Evolutionary conservation across 2,888 invertebrate species (phyloP), one percentile per base, ranked within the genome.

Genomic region (Tenthredo livida): DNA sequence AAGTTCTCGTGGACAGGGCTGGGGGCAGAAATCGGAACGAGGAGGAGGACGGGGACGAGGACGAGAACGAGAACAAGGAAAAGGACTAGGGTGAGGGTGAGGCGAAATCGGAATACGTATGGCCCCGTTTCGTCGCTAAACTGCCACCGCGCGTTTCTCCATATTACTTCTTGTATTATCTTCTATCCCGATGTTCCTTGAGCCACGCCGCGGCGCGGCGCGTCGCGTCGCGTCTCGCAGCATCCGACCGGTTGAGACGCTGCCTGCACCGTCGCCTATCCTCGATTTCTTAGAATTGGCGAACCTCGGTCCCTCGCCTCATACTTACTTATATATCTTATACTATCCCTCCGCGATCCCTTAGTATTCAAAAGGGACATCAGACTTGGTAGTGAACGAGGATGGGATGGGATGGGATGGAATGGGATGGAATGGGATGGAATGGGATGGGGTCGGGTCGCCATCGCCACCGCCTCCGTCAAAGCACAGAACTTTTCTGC

Each of bases 121-220:
- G 54, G 80, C 61, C 58, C 37, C 58, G 40, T 58, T 80, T 40
- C 40, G 58, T 50, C 12, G 80, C 58, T 80, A 80, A 80, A 80
- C 80, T 61, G 40, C 80, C 58, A 40, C 78, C 67, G 43, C 80
- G 50, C 47, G 47, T 47, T 77, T 70, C 67, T 85, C 25, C 85
- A 80, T 85, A 85, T 85, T 85, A 85, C 80, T 85, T 85, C 85
- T 85, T 82, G 70, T 85, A 85, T 82, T 85, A 85, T 82, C 80
- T 40, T 73, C 77, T 33, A 50, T 43, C 80, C 54, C 80, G 80
- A 65, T 80, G 61, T 61, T 80, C 15, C 65, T 80, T 21, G 12
- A 67, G 40, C 40, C 43, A 33, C 21, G n/a, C 40, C 21, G 17
- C 33, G 17, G 1, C 29, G 29, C 21, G n/a, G n/a, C 21, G 33